Base-by-base conservation (phyloP, 2,888 invertebrate species). In the Melanophora roralis region DNA sequence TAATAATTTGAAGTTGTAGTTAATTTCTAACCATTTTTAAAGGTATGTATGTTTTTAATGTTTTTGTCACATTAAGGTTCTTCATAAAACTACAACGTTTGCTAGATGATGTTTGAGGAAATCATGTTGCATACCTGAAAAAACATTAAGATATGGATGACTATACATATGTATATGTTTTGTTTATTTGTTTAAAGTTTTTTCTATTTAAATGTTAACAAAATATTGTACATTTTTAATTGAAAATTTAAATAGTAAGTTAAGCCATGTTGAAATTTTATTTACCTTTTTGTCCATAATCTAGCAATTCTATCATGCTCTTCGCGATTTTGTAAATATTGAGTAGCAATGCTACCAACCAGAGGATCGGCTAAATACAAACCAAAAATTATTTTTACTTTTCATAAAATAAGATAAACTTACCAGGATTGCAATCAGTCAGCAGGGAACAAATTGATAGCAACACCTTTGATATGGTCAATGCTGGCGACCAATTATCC, bases 401-500 rank as follows among this genome's bases (percentile, higher is more conserved):
- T 12, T 14, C 32, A 14, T 51, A 21, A n/a, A 21, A 14, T 40
- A 14, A 1, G 14, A 7, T 3, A 14, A n/a, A 88, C 91, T 91
- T 91, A 97, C 97, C 97, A 92, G 98, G 98, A 93, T 99, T 98
- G 90, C 98, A 98, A 92, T 99, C 98, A 88, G 98, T 98, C 86
- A 99, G 93, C 88, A 99, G 93, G 85, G 98, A 98, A 92, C 98
- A 98, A 91, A 99, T 98, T 84, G 98, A 98, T 84, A 99, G 93
- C 86, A 99, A 93, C 84, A 99, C 98, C 92, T 98, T 98, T 82
- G 98, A 97, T 91, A 99, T 98, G 86, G 98, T 98, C 88, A 99
- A 92, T 51, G 98, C 98, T n/a, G 99, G 98, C 36, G 97, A 98
- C 99, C 99, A 99, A 91, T 98, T 98, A 91, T 98, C 98, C 91